Base-by-base conservation (phyloP, 2,888 invertebrate species). In the Tuberolachnus salignus region DNA sequence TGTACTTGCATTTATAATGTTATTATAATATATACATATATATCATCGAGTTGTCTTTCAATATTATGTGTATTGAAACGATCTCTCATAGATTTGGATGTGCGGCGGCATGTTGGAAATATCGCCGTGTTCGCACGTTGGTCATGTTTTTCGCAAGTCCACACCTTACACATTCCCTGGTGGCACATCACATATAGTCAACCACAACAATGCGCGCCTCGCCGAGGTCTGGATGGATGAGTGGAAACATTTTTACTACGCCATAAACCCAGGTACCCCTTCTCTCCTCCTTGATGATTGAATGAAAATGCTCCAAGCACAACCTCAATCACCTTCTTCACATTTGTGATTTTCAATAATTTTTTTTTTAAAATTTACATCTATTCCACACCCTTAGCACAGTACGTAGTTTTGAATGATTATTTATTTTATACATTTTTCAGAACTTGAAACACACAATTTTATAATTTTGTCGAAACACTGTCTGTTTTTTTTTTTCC, bases 171-270 rank as follows among this genome's bases (percentile, higher is more conserved):
- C 95, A 84, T 97, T 98, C 90, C 98, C 98, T 80, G 98, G 97
- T 84, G 98, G 97, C 85, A 95, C 95, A 84, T 94, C 94, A 87
- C 92, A 92, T 85, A 95, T 98, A 86, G 98, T 98, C 87, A 97
- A 98, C 89, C 95, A 97, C 89, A 99, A 99, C 91, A 97, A 97
- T 88, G 96, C 97, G 86, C 91, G 98, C 84, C 93, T 98, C 85
- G 98, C 97, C 83, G 96, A 97, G 87, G 98, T 98, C 84, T 99
- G 98, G 98, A 92, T 99, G 88, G 98, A 98, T 89, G 95, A 97
- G 86, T 98, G 98, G 94, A 95, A 95, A 90, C 93, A 94, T 87
- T 97, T 97, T 92, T 97, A 95, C 92, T 97, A 95, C 92, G 94
- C 94, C 89, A 95, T 97, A 89, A 96, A 96, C 90, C 96, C 96